Evolutionary conservation across 30 jellyfish, hydroid and myxozoan genomes (phyloP).

Genomic region (Aurelia coerulea): DNA sequence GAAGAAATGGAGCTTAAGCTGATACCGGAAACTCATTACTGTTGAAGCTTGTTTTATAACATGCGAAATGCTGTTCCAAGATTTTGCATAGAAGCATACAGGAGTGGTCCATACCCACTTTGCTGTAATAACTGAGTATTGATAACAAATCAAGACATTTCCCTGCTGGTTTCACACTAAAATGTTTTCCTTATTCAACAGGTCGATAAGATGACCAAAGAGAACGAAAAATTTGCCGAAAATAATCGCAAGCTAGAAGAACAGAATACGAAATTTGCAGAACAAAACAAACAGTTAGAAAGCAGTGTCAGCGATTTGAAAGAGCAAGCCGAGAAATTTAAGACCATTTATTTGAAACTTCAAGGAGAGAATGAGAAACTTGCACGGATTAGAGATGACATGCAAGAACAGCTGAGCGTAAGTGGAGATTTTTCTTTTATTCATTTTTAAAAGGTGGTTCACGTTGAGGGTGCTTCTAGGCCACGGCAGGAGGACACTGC

Average conservation of each 20-base stretch:
- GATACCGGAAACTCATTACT: no score
- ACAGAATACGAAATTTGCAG: slow-evolving; percentile 78
- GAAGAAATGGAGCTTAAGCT: no score
- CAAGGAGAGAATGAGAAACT: slow-evolving; percentile 88
- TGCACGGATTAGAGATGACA: slow-evolving; percentile 92
- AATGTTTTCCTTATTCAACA: neutral
- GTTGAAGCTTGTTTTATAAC: no score
- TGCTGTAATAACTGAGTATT: no score
- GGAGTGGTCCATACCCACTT: no score
- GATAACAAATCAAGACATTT: no score
- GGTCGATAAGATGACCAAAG: slow-evolving; percentile 83
- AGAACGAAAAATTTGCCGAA: slow-evolving; percentile 87
- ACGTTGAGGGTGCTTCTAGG: no score
- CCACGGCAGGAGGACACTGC: no score
- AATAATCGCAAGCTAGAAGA: slow-evolving; percentile 80
- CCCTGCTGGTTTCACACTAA: neutral
- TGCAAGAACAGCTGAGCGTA: slow-evolving; percentile 89
- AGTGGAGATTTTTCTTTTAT: neutral
- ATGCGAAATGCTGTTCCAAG: no score
- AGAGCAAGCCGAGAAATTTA: slow-evolving; percentile 88
- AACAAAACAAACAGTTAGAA: slow-evolving; percentile 78
- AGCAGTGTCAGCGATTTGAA: slow-evolving; percentile 80
- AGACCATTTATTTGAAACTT: slow-evolving; percentile 78
- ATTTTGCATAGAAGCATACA: no score
- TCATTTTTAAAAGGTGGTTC: no score